Evolutionary conservation across 2,888 invertebrate genomes (phyloP), one percentile per base, ranked within the genome.

Genomic region (Scaeva pyrastri): DNA sequence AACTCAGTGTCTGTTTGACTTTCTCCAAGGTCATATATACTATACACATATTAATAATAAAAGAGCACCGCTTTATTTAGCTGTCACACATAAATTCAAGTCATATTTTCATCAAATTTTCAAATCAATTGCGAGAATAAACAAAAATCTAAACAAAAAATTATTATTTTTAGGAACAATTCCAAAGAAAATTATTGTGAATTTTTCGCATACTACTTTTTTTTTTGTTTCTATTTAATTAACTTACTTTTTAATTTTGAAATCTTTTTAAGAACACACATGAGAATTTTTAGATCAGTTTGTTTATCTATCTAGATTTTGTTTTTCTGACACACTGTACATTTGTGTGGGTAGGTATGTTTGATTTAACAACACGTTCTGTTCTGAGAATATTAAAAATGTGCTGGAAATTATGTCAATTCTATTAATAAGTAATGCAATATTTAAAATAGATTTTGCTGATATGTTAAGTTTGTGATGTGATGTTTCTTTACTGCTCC

Each of bases 381-480:
- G 77, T 78, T 86, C 55, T 82, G 74, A 26, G 52, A 78, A 82
- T 78, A 56, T 56, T 23, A 50, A 50, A 76, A 60, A 82, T 82
- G 74, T 83, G 75, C 73, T 76, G 73, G 82, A 87, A 87, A 87
- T 87, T 83, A 87, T 87, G 87, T 87, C 87, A 87, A 87, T 82
- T 87, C 87, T 87, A 87, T 87, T 78, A 83, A 87, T 87, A 87
- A 82, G 23, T 68, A 52, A 74, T 86, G 82, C 77, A 86, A 68
- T 73, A 52, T 52, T 68, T 52, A 52, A n/a, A n/a, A 23, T 60
- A 60, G 39, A 41, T 6, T 5, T 11, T 26, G n/a, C 14, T 36
- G 11, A 31, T 48, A 50, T 19, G 11, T 58, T 36, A 19, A 36
- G 56, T 19, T 36, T 23, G 50, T 36, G 36, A 19, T 36, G 16